Conservation (phyloP, 2,797 vertebrate species). For the Setipinna tenuifilis region DNA sequence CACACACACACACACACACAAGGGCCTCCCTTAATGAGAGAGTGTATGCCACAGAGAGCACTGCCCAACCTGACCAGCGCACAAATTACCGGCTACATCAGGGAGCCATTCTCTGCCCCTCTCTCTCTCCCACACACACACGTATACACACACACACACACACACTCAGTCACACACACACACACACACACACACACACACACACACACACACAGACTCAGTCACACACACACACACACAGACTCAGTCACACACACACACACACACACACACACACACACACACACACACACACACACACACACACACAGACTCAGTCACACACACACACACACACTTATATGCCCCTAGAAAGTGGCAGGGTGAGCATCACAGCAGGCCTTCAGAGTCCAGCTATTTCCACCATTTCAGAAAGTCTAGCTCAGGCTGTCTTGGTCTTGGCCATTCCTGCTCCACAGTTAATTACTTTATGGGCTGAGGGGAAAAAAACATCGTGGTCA, state of each 20-base stretch:
- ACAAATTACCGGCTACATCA: constrained; percentile 13
- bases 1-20: constrained; percentile 7
- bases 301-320: background rate
- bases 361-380: background rate
- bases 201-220: background rate
- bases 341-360: background rate
- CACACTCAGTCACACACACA: background rate
- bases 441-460: background rate
- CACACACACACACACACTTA: background rate
- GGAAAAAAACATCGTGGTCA: background rate
- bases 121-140: background rate
- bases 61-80: constrained; percentile 1
- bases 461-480: background rate
- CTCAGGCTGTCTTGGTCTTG: background rate
- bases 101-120: background rate
- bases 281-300: background rate
- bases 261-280: background rate
- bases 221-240: background rate
- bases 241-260: background rate
- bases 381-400: background rate
- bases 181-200: background rate
- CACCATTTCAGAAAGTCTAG: background rate
- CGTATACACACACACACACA: background rate
- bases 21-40: background rate
- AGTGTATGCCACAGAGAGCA: background rate